Conservation (phyloP, 2,113 vertebrate genomes). For the Carettochelys insculpta region DNA sequence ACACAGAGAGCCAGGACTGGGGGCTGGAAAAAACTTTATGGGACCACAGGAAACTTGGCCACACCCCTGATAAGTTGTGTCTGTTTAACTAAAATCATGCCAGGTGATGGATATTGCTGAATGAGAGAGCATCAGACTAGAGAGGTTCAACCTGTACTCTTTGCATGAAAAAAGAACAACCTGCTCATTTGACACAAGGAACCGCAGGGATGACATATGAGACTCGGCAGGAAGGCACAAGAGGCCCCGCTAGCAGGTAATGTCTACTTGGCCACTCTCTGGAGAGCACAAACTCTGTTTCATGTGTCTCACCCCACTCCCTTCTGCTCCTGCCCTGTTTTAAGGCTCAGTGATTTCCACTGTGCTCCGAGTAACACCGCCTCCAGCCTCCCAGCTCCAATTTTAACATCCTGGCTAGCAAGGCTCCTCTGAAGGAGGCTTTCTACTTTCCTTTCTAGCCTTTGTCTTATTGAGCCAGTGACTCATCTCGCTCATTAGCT, state of each 20-base stretch:
- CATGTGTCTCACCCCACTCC: not conserved
- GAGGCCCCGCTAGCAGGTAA: not conserved
- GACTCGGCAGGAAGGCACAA: not conserved
- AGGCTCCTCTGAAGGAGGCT: conserved; percentile 44
- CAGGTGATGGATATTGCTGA: too few species aligned
- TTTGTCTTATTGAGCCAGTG: conserved; percentile 75
- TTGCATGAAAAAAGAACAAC: not conserved
- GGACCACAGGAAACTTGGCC: too few species aligned
- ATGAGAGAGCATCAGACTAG: too few species aligned
- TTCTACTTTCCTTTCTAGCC: conserved; percentile 66
- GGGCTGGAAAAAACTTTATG: too few species aligned
- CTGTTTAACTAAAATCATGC: too few species aligned
- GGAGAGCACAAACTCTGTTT: not conserved
- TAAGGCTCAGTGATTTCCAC: not conserved
- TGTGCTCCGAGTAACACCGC: conserved; percentile 19
- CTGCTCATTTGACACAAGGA: not conserved
- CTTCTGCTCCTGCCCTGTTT: not conserved
- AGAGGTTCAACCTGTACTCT: too few species aligned
- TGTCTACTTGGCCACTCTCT: not conserved
- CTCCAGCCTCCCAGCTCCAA: conserved; percentile 25
- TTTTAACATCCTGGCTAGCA: conserved; percentile 20
- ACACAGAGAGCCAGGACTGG: too few species aligned
- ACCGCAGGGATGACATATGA: not conserved
- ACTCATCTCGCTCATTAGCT: conserved; percentile 78
- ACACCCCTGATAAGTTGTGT: too few species aligned